These are phyloP conservation scores for Sardina pilchardus DNA, from an alignment of 2,113 vertebrate genomes.

Conservation along the genomic window DNA sequence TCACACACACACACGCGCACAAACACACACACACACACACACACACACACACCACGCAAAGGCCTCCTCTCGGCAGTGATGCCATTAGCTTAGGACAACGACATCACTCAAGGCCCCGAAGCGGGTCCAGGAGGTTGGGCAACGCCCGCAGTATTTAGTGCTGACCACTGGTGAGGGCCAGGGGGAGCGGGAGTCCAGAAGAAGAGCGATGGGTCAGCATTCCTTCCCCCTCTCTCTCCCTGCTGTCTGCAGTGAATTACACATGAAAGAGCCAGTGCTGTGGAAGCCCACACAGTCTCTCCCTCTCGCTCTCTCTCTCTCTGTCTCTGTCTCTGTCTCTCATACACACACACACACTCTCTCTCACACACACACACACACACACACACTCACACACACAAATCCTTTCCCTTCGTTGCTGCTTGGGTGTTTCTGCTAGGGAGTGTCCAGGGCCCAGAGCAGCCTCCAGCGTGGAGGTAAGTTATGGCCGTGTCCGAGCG, in stretches of 20 bases:
- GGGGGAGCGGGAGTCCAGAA: not conserved
- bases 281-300: not conserved
- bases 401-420: constrained; percentile 35
- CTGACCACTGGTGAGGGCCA: not conserved
- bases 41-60: not conserved
- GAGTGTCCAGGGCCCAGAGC: constrained; percentile 41
- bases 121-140: not conserved
- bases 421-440: too few relatives aligned
- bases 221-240: not conserved
- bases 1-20: not conserved
- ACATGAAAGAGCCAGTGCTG: not conserved
- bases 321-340: not conserved
- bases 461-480: not conserved
- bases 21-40: not conserved
- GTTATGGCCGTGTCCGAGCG: not conserved
- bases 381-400: constrained; percentile 20
- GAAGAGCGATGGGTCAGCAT: not conserved
- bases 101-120: too few relatives aligned
- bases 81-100: not conserved
- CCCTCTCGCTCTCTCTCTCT: not conserved
- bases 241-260: not conserved
- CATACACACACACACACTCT: not conserved
- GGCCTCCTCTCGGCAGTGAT: not conserved
- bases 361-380: not conserved
- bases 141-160: not conserved